Evolutionary conservation across 2,113 vertebrate species (phyloP).

Genomic region (Hiodon alosoides): DNA sequence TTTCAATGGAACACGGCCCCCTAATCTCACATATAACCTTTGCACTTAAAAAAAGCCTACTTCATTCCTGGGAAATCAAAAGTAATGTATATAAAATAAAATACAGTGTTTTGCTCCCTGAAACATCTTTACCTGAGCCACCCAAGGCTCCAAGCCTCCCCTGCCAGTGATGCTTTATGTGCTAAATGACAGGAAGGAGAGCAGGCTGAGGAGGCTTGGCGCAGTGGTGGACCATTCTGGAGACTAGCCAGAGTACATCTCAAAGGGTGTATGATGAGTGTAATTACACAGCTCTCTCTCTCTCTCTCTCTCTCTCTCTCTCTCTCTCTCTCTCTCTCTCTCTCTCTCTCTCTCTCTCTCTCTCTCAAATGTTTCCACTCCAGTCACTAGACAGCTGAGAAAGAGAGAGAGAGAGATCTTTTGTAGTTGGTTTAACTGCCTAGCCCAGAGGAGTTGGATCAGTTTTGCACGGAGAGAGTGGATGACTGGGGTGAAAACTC

Average conservation of each 20-base stretch:
- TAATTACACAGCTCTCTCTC: conserved; percentile 58
- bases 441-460: conserved; percentile 12
- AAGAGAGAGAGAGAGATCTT: conserved; percentile 15
- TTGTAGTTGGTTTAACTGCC: conserved; percentile 7
- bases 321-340: conserved; percentile 36
- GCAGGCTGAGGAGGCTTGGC: conserved; percentile 43
- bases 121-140: not conserved
- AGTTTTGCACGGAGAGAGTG: conserved; percentile 1
- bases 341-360: too few species aligned
- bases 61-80: too few species aligned
- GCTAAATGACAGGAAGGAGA: conserved; percentile 14
- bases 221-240: conserved; percentile 52
- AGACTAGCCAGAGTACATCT: conserved; percentile 55
- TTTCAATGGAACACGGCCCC: too few species aligned
- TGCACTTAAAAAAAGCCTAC: too few species aligned
- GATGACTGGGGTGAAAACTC: not conserved
- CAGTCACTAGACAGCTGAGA: conserved; percentile 8
- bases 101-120: conserved; percentile 1
- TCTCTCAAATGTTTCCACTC: too few species aligned
- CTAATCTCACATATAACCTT: too few species aligned
- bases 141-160: not conserved
- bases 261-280: conserved; percentile 57
- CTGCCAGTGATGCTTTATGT: not conserved
- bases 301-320: not conserved
- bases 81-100: not conserved